Evolutionary conservation across 2,888 invertebrate genomes (phyloP), one percentile per base, ranked within the genome.

Genomic region (Lithophane semibrunnea): DNA sequence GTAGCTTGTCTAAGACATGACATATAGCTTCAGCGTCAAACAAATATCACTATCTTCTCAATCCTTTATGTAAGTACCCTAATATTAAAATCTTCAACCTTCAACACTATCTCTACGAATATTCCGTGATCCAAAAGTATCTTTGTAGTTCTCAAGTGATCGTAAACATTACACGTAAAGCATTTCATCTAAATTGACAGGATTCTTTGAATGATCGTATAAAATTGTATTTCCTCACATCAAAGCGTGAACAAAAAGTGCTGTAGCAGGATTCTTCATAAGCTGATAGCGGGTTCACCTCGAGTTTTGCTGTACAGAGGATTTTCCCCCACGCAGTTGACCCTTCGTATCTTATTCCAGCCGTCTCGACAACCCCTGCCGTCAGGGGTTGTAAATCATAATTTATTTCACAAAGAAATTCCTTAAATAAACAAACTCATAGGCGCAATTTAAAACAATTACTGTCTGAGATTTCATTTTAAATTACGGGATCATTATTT

Each of bases 291-390:
- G 82, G 85, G 75, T 86, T 85, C 86, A 86, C 85, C 85, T 88
- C 85, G 81, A 84, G 77, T 86, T 90, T 88, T 87, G 88, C 89
- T 75, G 79, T 80, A 71, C 76, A 70, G 67, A 85, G 80, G 77
- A 81, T 86, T 87, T 85, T 80, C 82, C 88, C 85, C 86, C 74
- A 88, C 91, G 87, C 88, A 92, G 90, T 92, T 93, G 93, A 94
- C 93, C 94, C 92, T 91, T 90, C 91, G 90, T 88, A 89, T 90
- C 93, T 92, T 92, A 92, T 92, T 92, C 91, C 90, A 90, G 87
- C 87, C 85, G 91, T 88, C 87, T 88, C 90, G 81, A 82, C 85
- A 75, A 83, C 87, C 90, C 90, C 89, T 87, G 75, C 82, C 88
- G 86, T 83, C 86, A 86, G 89, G 90, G 92, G 89, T 90, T 90